A percentile compares a stretch with the other conserved stretches of the same genome.
Evolutionary conservation across 2,888 invertebrate species (phyloP).

Genomic region (Leucophenga montana): DNA sequence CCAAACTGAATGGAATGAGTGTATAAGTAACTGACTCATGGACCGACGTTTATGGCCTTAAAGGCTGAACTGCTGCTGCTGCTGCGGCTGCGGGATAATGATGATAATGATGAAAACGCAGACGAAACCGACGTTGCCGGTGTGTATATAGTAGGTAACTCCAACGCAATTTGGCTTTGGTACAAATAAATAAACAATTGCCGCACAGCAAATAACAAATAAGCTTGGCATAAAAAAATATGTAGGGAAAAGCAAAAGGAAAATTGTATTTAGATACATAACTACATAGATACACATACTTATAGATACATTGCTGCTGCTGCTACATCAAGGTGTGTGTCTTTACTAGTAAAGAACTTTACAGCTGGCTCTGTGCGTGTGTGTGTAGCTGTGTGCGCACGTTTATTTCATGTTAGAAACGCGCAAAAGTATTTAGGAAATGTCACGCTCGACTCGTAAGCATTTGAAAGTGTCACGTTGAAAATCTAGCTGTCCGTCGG

Average conservation of each 20-base stretch:
- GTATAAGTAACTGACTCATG: conserved; percentile 6
- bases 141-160: conserved; percentile 36
- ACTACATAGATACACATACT: conserved; percentile 8
- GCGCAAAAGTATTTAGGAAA: conserved; percentile 34
- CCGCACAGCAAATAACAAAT: conserved; percentile 53
- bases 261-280: conserved; percentile 19
- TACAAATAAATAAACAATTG: conserved; percentile 49
- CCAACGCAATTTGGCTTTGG: conserved; percentile 50
- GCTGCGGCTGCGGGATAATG: conserved; percentile 15
- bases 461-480: conserved; percentile 65
- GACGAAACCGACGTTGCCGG: not conserved
- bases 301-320: not conserved
- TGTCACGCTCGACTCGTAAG: conserved; percentile 55
- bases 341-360: not conserved
- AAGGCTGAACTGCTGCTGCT: conserved; percentile 39
- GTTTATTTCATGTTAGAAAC: not conserved
- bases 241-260: not conserved
- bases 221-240: conserved; percentile 51
- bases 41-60: conserved; percentile 45
- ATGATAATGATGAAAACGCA: conserved; percentile 11
- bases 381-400: not conserved
- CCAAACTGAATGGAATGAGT: not conserved
- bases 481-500: conserved; percentile 34
- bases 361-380: not conserved
- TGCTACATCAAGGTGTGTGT: conserved; percentile 15